These are phyloP conservation scores for Takifugu ocellatus DNA, from an alignment of 2,797 vertebrate genomes.

Conservation along the genomic window DNA sequence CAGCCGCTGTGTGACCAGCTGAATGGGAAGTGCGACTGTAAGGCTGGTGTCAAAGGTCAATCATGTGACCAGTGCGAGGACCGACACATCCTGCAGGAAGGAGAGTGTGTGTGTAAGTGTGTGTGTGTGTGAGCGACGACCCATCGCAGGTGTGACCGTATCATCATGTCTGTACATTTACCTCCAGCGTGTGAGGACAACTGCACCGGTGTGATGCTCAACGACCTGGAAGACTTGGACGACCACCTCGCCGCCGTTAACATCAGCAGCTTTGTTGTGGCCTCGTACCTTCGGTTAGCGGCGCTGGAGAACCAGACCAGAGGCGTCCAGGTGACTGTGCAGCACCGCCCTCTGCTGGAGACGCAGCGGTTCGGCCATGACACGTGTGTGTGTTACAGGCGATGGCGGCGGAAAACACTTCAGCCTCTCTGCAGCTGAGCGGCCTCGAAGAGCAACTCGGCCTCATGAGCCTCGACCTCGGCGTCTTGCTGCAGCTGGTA, in stretches of 20 bases:
- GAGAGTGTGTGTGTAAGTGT: constrained; percentile 83
- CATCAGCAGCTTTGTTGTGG: constrained; percentile 64
- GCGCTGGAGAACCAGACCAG: constrained; percentile 77
- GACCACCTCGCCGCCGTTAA: constrained; percentile 73
- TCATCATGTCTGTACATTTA: neutral
- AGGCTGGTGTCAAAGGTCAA: constrained; percentile 79
- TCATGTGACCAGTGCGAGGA: constrained; percentile 83
- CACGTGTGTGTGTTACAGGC: no score
- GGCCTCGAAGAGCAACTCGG: constrained; percentile 52
- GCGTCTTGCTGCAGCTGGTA: constrained; percentile 75
- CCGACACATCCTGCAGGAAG: constrained; percentile 75
- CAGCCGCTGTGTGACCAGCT: constrained; percentile 69
- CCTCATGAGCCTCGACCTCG: constrained; percentile 63
- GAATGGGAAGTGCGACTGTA: constrained; percentile 85
- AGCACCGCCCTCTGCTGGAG: neutral
- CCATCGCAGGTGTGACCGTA: neutral
- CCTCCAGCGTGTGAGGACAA: constrained; percentile 84
- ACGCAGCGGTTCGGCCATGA: no score
- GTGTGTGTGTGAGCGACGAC: neutral
- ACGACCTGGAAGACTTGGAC: constrained; percentile 71
- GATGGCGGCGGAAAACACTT: neutral
- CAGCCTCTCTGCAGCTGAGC: neutral
- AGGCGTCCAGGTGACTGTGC: constrained; percentile 72
- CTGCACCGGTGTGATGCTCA: constrained; percentile 81
- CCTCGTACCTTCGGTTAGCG: constrained; percentile 75